Percentiles rank a stretch among this genome's conserved stretches.
Conservation (phyloP, 1,140 invertebrate genomes). For the Drosophila fuyamai region DNA sequence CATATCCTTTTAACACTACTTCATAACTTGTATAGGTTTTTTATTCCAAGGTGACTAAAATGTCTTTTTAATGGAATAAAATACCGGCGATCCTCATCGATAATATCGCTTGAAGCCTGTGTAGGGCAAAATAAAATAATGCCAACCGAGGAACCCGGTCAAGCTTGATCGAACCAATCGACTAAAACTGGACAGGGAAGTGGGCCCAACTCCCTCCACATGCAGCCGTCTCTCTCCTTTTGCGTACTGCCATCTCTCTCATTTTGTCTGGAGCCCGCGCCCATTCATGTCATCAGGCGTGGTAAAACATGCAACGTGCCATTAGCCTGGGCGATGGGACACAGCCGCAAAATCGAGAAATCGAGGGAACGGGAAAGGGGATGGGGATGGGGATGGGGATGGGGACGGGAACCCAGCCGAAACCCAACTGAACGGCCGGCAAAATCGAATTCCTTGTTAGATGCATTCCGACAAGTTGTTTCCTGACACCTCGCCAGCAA, state of each 20-base stretch:
- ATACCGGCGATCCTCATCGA: constrained; percentile 8
- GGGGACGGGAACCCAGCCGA: constrained; percentile 16
- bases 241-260: constrained; percentile 17
- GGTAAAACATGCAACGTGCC: constrained; percentile 84
- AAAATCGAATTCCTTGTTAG: constrained; percentile 85
- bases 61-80: constrained; percentile 9
- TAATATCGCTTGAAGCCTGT: constrained; percentile 15
- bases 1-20: not conserved
- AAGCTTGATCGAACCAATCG: constrained; percentile 31
- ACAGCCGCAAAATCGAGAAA: constrained; percentile 3
- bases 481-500: constrained; percentile 81
- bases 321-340: constrained; percentile 69
- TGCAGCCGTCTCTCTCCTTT: constrained; percentile 7
- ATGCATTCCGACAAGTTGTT: constrained; percentile 84
- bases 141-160: constrained; percentile 25
- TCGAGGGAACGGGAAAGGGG: constrained; percentile 8
- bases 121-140: constrained; percentile 19
- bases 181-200: constrained; percentile 52
- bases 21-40: not conserved
- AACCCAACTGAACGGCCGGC: constrained; percentile 60
- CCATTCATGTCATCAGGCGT: constrained; percentile 84
- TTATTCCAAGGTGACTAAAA: constrained; percentile 13
- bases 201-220: constrained; percentile 41
- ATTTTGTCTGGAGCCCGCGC: constrained; percentile 72
- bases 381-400: not conserved